Percentiles rank a stretch among this genome's conserved stretches.
phyloP scores from a whole-genome alignment of 2,113 vertebrate genomes.

The Bostrychus sinensis region DNA sequence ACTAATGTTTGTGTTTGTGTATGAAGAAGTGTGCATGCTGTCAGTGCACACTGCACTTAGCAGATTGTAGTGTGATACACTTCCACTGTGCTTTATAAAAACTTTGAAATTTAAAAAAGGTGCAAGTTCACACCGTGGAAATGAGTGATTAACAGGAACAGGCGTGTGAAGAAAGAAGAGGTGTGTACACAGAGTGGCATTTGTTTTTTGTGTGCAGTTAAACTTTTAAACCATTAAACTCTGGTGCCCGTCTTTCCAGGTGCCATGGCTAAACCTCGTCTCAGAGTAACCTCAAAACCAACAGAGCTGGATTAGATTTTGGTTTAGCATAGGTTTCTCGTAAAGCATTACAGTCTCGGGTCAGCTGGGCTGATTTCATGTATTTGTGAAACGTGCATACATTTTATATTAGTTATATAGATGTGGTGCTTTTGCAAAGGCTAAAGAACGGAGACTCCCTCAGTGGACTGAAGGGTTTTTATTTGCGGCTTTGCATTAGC shows the following conservation, averaged over 20 bases:
- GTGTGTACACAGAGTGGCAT: too few species aligned
- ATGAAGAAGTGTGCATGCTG: conserved; percentile 50
- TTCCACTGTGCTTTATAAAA: conserved; percentile 60
- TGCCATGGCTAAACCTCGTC: conserved; percentile 45
- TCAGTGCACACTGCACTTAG: conserved; percentile 47
- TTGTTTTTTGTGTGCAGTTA: conserved; percentile 11
- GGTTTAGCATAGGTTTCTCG: conserved; percentile 22
- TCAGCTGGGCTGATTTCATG: conserved; percentile 82
- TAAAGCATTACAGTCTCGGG: conserved; percentile 50
- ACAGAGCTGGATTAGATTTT: conserved; percentile 41
- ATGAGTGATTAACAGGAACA: background rate
- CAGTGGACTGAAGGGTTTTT: conserved; percentile 28
- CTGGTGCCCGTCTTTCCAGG: conserved; percentile 61
- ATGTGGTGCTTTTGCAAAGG: conserved; percentile 33
- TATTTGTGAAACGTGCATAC: conserved; percentile 59
- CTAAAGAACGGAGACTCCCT: conserved; percentile 29
- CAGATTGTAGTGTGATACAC: conserved; percentile 37
- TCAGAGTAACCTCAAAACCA: conserved; percentile 53
- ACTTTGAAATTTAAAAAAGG: conserved; percentile 28
- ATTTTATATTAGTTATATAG: conserved; percentile 55
- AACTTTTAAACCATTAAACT: conserved; percentile 45
- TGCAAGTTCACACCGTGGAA: background rate
- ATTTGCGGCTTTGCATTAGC: conserved; percentile 37
- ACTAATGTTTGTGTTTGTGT: conserved; percentile 45
- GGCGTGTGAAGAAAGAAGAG: background rate